Base-by-base conservation (phyloP, 2,113 vertebrate species). In the Dicrurus megarhynchus region DNA sequence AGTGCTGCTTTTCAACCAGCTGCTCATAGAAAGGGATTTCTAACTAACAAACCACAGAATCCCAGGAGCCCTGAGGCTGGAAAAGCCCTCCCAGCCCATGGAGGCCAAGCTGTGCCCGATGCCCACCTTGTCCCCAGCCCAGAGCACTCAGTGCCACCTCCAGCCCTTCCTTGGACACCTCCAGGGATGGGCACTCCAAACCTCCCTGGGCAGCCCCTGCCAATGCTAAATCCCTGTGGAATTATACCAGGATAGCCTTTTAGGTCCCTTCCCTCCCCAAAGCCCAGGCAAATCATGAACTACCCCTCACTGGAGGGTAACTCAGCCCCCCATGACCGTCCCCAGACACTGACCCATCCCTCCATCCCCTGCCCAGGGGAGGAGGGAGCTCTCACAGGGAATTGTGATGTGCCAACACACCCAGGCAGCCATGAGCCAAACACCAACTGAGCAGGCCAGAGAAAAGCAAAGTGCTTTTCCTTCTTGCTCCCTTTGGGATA, bases 351-450 rank as follows among this genome's bases (percentile, higher is more conserved):
- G 35, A 13, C 20, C 49, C 1, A 0, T 28, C 41, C 41, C 69
- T 55, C 8, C 35, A 56, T 18, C 9, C 35, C 50, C 39, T 28
- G n/a, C 28, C 57, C 2, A 1, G 26, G 2, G 33, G 37, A 59
- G 47, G 30, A 1, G 9, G 49, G 9, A 55, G 57, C 65, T 44
- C 49, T 7, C 33, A 23, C 21, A 23, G 11, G 27, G 15, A 42
- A 39, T 4, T 3, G 2, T 0, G 5, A 5, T 2, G 32, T 4
- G 7, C 73, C 57, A 32, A 22, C 4, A 8, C 1, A 2, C 4
- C 22, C 69, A 7, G 14, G n/a, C 4, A 83, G 53, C 39, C 77
- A 6, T 0, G 0, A 49, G 68, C 44, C 74, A 37, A 11, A 37
- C 59, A 13, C 32, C 65, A 32, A 10, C 15, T 0, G 2, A 64